Evolutionary conservation across 2,797 vertebrate genomes (phyloP), one percentile per base, ranked within the genome.

Genomic region (Columba guinea): DNA sequence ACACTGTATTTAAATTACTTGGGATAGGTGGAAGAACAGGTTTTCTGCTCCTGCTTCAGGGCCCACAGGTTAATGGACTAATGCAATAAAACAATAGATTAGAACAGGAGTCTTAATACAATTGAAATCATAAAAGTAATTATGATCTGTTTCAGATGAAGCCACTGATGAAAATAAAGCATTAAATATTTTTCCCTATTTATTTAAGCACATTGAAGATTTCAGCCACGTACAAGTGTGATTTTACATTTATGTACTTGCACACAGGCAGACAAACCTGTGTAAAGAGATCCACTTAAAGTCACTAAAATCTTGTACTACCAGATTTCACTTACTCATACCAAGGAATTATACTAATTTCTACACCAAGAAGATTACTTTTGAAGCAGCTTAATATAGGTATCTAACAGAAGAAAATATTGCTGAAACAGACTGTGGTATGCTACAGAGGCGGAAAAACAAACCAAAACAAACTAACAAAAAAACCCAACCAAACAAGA

Each of bases 51-150:
- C 79, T 87, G 77, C 39, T 94, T 89, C 24, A 12, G 41, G 62
- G 59, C 76, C 91, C 62, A 80, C 39, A 94, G 85, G 92, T 95
- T 97, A 97, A 97, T 95, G 71, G 89, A 95, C 73, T 96, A 93
- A 94, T 19, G 48, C 56, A 91, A 94, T 94, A 89, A 97, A 97
- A 89, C 82, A 93, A 93, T n/a, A 89, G 60, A 75, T 95, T 96
- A 93, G 69, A 92, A 87, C 63, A 95, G 60, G 28, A 95, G 37
- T 90, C 94, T 95, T 74, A 87, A 92, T 65, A 97, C 87, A 96
- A 95, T 95, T 94, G 96, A 96, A 97, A 95, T 63, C 60, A 69
- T 94, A 96, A 97, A 96, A 87, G 44, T 78, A 95, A 95, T 73
- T n/a, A 75, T 87, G 56, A 97, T 88, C 85, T 89, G 76, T 94